A percentile compares a stretch with the other conserved stretches of the same genome.
Conservation (phyloP, 2,797 vertebrate species). For the Hydrocynus forskahlii region DNA sequence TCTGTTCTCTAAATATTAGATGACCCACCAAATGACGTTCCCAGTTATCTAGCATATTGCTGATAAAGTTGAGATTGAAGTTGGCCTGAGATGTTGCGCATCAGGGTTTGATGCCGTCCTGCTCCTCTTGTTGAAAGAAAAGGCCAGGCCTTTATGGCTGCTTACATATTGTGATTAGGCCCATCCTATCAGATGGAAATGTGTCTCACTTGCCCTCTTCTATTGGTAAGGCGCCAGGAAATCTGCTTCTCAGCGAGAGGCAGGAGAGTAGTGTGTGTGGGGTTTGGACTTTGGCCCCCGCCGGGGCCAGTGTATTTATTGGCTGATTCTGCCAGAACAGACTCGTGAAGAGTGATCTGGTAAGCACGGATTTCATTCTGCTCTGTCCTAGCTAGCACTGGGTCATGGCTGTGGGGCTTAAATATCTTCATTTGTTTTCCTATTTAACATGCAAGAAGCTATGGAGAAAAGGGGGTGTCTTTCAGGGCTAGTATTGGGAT, state of each 20-base stretch:
- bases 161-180: conserved; percentile 34
- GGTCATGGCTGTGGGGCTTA: conserved; percentile 8
- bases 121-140: conserved; percentile 42
- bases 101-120: conserved; percentile 13
- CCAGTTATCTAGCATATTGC: background rate
- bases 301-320: conserved; percentile 57
- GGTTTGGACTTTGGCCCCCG: conserved; percentile 61
- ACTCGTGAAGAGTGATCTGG: conserved; percentile 57
- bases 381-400: conserved; percentile 29
- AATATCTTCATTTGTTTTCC: background rate
- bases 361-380: conserved; percentile 59
- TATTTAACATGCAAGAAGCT: background rate
- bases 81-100: background rate
- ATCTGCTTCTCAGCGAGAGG: conserved; percentile 33
- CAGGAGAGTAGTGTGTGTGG: conserved; percentile 51
- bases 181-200: conserved; percentile 46
- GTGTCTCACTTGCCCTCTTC: conserved; percentile 21
- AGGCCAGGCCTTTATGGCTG: conserved; percentile 32
- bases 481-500: background rate
- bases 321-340: conserved; percentile 48
- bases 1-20: background rate
- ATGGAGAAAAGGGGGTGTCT: background rate
- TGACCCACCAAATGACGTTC: background rate
- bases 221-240: conserved; percentile 45
- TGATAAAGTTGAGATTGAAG: background rate